Conservation (phyloP, 2,797 vertebrate genomes). For the Enteromius treurensis region DNA sequence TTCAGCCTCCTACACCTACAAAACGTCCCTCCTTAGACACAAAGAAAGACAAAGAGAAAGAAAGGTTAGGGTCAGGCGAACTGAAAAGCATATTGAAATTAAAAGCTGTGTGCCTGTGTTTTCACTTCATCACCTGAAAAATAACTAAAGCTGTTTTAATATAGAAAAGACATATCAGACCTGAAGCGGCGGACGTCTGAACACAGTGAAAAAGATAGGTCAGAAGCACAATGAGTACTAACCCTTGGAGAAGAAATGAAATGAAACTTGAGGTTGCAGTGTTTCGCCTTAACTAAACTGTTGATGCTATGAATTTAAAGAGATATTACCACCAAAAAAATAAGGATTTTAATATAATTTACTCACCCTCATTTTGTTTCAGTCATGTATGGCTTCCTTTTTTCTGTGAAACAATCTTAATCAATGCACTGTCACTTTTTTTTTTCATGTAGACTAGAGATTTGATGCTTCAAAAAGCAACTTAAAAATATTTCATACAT, state of each 20-base stretch:
- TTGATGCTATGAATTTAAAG: background rate
- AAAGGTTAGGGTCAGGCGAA: slow-evolving; percentile 71
- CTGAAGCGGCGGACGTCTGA: slow-evolving; percentile 73
- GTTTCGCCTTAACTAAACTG: background rate
- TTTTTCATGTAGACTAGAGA: background rate
- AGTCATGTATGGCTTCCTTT: background rate
- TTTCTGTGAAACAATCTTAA: background rate
- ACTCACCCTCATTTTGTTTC: background rate
- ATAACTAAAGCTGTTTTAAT: slow-evolving; percentile 26
- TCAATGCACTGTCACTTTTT: background rate
- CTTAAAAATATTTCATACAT: background rate
- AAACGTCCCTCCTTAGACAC: slow-evolving; percentile 71
- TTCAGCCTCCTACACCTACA: slow-evolving; percentile 71
- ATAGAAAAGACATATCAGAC: slow-evolving; percentile 73
- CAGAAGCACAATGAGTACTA: slow-evolving; percentile 45
- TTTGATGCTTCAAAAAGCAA: background rate
- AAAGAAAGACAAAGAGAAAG: slow-evolving; percentile 76
- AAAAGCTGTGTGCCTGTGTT: slow-evolving; percentile 28
- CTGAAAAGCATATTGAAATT: slow-evolving; percentile 30
- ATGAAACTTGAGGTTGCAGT: background rate
- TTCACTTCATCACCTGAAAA: slow-evolving; percentile 40
- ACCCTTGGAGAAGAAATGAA: background rate
- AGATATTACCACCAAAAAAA: background rate
- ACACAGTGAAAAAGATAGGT: slow-evolving; percentile 77
- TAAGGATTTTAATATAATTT: background rate